Evolutionary conservation across 2,113 vertebrate genomes (phyloP).

Genomic region (Eidolon helvum): DNA sequence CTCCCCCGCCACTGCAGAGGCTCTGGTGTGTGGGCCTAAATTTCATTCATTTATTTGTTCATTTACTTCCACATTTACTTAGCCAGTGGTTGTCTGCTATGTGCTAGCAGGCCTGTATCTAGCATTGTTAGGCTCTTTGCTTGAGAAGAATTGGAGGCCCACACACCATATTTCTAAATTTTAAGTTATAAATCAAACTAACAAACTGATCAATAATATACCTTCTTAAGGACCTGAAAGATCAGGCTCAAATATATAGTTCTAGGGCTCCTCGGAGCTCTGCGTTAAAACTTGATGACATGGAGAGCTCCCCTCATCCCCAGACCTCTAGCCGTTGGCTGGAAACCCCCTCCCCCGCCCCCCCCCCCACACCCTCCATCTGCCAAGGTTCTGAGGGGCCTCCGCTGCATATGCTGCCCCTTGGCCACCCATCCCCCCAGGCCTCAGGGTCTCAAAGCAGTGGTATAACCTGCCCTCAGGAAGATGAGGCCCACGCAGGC

Average conservation of each 20-base stretch:
- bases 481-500: neutral
- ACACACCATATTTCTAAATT: neutral
- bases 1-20: neutral
- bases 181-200: slow-evolving; percentile 5
- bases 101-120: neutral
- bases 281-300: neutral
- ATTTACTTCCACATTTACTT: neutral
- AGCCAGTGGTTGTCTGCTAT: neutral
- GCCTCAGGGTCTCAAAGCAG: neutral
- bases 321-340: no score
- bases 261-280: neutral
- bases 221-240: neutral
- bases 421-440: neutral
- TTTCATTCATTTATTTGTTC: neutral
- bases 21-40: neutral
- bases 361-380: neutral
- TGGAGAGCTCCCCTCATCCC: rapidly evolving
- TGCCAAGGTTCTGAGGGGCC: neutral
- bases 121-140: neutral
- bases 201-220: neutral
- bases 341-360: rapidly evolving
- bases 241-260: neutral
- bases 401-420: neutral
- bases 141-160: neutral
- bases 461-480: neutral